Percentiles rank a stretch among this genome's conserved stretches.
Conservation (phyloP, 2,888 invertebrate species). For the Caenorhabditis sinica region DNA sequence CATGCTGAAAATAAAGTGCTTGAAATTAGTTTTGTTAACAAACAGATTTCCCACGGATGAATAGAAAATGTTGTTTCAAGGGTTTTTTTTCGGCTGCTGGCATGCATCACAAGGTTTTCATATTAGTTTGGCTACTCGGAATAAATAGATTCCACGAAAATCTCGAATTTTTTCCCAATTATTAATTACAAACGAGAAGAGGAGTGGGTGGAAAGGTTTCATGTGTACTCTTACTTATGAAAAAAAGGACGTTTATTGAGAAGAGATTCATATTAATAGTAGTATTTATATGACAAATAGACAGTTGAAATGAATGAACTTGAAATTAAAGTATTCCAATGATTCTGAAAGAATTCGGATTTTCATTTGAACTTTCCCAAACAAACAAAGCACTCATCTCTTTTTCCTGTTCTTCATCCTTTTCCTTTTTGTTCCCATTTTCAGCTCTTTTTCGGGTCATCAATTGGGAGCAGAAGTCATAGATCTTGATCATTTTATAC, state of each 20-base stretch:
- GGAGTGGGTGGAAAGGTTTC: constrained; percentile 15
- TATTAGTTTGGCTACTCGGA: background rate
- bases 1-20: background rate
- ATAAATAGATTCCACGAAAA: background rate
- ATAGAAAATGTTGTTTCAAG: no score
- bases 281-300: no score
- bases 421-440: constrained; percentile 1
- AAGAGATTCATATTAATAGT: background rate
- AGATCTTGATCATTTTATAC: background rate
- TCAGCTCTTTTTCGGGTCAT: background rate
- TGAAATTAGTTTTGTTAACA: background rate
- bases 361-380: constrained; percentile 1
- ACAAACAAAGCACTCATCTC: constrained; percentile 19
- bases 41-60: constrained; percentile 1
- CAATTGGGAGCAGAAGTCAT: constrained; percentile 1
- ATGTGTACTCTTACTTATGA: constrained; percentile 1
- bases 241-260: background rate
- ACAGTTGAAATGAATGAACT: no score
- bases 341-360: background rate
- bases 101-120: constrained; percentile 8
- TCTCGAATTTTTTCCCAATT: constrained; percentile 16
- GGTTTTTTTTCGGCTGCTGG: no score
- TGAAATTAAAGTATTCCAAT: background rate
- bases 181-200: constrained; percentile 12
- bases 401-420: background rate